Percentiles rank a stretch among this genome's conserved stretches.
Evolutionary conservation across 2,888 invertebrate genomes (phyloP).

Genomic region (Catocala fraxini): DNA sequence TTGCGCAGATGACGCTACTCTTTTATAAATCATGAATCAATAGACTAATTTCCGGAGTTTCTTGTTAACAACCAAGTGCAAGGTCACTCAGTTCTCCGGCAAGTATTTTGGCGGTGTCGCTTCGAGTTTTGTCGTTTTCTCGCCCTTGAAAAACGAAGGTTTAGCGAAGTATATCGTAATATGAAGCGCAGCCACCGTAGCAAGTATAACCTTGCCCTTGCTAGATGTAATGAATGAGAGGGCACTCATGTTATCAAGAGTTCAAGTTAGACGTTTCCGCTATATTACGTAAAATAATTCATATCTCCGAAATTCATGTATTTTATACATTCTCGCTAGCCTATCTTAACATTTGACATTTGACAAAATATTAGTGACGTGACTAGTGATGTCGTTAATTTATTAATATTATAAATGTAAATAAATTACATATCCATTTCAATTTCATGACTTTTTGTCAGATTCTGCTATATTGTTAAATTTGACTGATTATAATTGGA

Average conservation of each 20-base stretch:
- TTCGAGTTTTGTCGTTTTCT: slow-evolving; percentile 54
- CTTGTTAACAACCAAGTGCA: slow-evolving; percentile 35
- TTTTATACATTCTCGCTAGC: not conserved
- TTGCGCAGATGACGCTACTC: slow-evolving; percentile 39
- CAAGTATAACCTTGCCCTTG: slow-evolving; percentile 77
- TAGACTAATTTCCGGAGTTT: slow-evolving; percentile 45
- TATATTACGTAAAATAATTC: slow-evolving; percentile 39
- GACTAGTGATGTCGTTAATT: too few species aligned
- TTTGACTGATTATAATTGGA: too few species aligned
- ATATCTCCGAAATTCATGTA: not conserved
- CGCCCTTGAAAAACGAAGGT: slow-evolving; percentile 79
- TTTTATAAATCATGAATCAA: slow-evolving; percentile 73
- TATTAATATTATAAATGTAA: too few species aligned
- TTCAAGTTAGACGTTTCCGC: slow-evolving; percentile 21
- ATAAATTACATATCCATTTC: too few species aligned
- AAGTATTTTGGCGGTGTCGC: slow-evolving; percentile 74
- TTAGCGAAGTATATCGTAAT: slow-evolving; percentile 76
- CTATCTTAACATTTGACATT: not conserved
- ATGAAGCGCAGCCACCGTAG: slow-evolving; percentile 76
- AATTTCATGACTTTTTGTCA: too few species aligned
- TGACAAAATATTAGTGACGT: too few species aligned
- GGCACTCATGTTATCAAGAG: slow-evolving; percentile 67
- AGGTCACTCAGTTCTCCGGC: slow-evolving; percentile 72
- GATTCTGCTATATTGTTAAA: too few species aligned
- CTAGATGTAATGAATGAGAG: slow-evolving; percentile 77